Percentiles rank a stretch among this genome's conserved stretches.
Conservation (phyloP, 1,140 invertebrate species). For the Panulirus ornatus region DNA sequence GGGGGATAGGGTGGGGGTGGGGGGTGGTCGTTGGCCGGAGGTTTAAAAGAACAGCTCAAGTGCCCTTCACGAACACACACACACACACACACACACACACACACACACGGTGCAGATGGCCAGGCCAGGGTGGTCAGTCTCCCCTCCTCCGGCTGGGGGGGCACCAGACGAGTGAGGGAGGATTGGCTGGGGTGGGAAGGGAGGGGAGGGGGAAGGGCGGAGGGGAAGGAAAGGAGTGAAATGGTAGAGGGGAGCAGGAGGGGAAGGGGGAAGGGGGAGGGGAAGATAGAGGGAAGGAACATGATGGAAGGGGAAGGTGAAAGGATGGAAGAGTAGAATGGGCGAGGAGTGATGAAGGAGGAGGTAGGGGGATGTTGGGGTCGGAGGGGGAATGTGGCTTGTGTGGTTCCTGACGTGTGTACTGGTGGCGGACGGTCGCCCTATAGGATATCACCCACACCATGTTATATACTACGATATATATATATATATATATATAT, state of each 20-base stretch:
- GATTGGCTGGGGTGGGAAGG: too few relatives aligned
- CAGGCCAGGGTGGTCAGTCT: too few relatives aligned
- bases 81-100: neutral
- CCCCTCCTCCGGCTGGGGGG: too few relatives aligned
- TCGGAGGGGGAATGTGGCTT: neutral
- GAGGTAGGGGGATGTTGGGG: neutral
- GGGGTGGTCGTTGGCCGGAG: neutral
- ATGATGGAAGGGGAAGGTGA: neutral
- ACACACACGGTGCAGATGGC: neutral
- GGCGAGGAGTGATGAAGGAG: neutral
- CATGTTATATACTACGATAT: too few relatives aligned
- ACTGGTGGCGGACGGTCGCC: too few relatives aligned
- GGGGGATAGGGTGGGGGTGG: neutral
- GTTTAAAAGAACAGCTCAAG: neutral
- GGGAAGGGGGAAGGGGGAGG: neutral
- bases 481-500: too few relatives aligned
- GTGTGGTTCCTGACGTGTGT: neutral
- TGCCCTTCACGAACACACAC: neutral
- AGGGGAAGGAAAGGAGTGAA: neutral
- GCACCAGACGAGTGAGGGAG: too few relatives aligned
- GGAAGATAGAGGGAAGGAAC: neutral
- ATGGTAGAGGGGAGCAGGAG: slow-evolving; percentile 10
- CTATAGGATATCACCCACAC: too few relatives aligned
- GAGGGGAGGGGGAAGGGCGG: too few relatives aligned
- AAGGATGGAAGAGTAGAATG: neutral